Evolutionary conservation across 2,888 invertebrate species (phyloP).

Genomic region (Mycalesis mineus): DNA sequence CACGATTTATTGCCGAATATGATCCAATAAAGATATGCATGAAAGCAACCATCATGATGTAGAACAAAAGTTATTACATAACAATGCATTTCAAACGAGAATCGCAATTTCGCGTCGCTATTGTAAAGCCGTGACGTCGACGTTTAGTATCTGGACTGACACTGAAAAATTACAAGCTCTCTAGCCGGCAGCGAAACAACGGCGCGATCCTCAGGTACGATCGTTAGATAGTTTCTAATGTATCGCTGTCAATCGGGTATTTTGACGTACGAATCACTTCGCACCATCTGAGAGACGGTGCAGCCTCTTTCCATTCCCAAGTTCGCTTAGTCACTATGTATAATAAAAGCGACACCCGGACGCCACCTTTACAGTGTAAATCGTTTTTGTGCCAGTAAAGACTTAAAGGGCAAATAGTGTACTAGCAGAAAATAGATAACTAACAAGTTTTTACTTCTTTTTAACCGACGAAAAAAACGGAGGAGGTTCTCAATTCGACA

Average conservation of each 20-base stretch:
- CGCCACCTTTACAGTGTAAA: constrained; percentile 49
- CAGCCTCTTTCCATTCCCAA: constrained; percentile 41
- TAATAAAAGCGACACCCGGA: constrained; percentile 50
- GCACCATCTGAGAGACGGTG: constrained; percentile 48
- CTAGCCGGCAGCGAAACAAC: constrained; percentile 43
- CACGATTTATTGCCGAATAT: constrained; percentile 16
- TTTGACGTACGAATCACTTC: constrained; percentile 69
- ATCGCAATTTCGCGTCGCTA: constrained; percentile 47
- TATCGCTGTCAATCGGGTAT: constrained; percentile 72
- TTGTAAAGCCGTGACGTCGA: constrained; percentile 63
- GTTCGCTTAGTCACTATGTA: constrained; percentile 55
- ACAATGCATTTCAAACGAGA: constrained; percentile 16
- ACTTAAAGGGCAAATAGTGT: no score
- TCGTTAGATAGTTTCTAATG: constrained; percentile 72
- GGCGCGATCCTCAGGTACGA: constrained; percentile 41
- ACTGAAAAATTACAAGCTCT: constrained; percentile 71
- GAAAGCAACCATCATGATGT: constrained; percentile 14
- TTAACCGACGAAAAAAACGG: no score
- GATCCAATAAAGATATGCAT: constrained; percentile 19
- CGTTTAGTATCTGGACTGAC: constrained; percentile 67
- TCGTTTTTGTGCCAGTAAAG: constrained; percentile 33
- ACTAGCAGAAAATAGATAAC: no score
- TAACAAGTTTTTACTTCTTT: no score
- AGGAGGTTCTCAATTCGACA: no score
- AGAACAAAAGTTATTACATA: constrained; percentile 12